Evolutionary conservation across 1,140 invertebrate species (phyloP), one percentile per base, ranked within the genome.

Genomic region (Cylas formicarius): DNA sequence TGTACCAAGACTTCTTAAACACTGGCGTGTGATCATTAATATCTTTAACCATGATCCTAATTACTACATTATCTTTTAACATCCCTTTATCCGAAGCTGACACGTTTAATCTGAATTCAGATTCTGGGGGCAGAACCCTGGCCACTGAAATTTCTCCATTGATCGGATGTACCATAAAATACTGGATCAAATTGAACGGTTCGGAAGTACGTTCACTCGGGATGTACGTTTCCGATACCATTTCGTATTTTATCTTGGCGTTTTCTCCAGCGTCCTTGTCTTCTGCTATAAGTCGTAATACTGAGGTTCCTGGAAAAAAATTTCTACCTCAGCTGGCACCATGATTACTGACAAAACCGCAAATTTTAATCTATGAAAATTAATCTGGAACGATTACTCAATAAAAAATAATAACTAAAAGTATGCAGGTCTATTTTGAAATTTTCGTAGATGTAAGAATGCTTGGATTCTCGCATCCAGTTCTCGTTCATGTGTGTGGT

Each of bases 1-100:
- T 80, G 62, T 92, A 94, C 74, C 79, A 83, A 1, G 80, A 73
- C 55, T 85, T 80, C 47, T 78, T 80, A 51, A 93, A 94, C 29
- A 78, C 74, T 0, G 90, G 90, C 10, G 81, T 75, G 60, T 91
- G 86, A 58, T 93, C 83, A 59, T 94, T 94, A 0, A 90, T 75
- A 64, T 93, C 89, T 47, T 78, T 77, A 0, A 92, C 70, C 19
- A 73, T 68, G 0, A 83, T 66, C 36, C 81, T 75, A 1, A 93
- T 67, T 23, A 75, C 77, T 2, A 86, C 75, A 29, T 72, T 69
- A 36, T 87, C 81, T 33, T 71, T 75, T 0, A 90, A 63, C 1
- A 77, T 80, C 5, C 81, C 86, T 4, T 78, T 75, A 62, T 94
- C 90, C 4, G 70, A 72, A 0, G 85, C 88, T 1, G 80, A 74